Base-by-base conservation (phyloP, 2,888 invertebrate species). In the Platycnemis pennipes region DNA sequence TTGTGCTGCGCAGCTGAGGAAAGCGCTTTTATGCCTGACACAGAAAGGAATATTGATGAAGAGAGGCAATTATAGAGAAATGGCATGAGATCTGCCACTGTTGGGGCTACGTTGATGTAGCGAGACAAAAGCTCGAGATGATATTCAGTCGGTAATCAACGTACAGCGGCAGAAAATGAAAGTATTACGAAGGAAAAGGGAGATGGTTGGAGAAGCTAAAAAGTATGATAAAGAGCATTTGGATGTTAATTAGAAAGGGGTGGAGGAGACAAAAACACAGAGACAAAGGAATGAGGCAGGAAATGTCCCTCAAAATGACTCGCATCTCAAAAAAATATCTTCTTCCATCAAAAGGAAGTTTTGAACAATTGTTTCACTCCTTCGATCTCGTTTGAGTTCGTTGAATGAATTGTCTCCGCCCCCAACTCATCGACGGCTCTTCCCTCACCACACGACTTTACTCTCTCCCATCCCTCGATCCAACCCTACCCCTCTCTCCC, bases 311-410 rank as follows among this genome's bases (percentile, higher is more conserved):
- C n/a, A 37, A 77, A 77, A 77, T 77, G 37, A 16, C 77, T 37
- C 77, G 2, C 31, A 69, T 91, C 91, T 91, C 44, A 22, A 63
- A 91, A 69, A 91, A 44, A 63, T 13, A n/a, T 37, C 69, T n/a
- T 44, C n/a, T 63, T 26, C n/a, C 63, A 91, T 91, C 63, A 91
- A 42, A 37, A 44, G 45, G 63, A 69, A 69, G 91, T 69, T 91
- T 63, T 91, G 26, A 56, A 13, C 69, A 44, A 69, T 91, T 91
- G 91, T 91, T 91, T 69, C 22, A 91, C 63, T n/a, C 56, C 89
- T 37, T 37, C 89, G 26, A 63, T 26, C n/a, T 63, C 7, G 63
- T 53, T 89, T 89, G 56, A 89, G 53, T 56, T 49, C 42, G 45
- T 13, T 19, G 53, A 56, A 53, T 22, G 42, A 89, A 56, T 89